Conservation (phyloP, 2,113 vertebrate species). For the Dicrurus megarhynchus region DNA sequence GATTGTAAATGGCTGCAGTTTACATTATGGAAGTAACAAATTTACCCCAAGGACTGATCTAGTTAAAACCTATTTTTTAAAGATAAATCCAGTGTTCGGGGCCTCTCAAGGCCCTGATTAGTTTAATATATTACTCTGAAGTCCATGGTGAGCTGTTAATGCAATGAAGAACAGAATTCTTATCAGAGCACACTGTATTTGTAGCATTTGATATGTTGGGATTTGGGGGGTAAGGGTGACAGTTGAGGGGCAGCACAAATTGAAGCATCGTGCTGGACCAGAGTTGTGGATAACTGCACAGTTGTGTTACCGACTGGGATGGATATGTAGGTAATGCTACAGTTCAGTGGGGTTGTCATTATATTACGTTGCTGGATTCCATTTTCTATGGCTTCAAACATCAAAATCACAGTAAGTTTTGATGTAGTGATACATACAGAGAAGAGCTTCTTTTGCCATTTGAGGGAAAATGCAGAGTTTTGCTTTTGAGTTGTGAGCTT, state of each 20-base stretch:
- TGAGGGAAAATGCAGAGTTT: not conserved
- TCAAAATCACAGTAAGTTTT: not conserved
- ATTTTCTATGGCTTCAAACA: not conserved
- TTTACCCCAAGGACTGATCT: not conserved
- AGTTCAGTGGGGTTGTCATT: not conserved
- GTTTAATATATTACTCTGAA: not conserved
- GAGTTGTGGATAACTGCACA: not conserved
- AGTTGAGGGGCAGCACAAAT: not conserved
- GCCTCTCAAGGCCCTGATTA: not conserved
- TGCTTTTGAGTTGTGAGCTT: not conserved
- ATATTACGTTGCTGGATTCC: not conserved
- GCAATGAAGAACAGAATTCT: not conserved
- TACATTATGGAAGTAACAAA: not conserved
- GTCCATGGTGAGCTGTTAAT: not conserved
- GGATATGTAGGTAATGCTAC: not conserved
- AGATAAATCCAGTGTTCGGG: not conserved
- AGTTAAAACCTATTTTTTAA: not conserved
- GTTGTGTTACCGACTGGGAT: not conserved
- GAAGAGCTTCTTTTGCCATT: not conserved
- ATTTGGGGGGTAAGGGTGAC: not conserved
- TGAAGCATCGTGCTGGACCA: accelerated
- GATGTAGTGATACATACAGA: not conserved
- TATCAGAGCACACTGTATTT: not conserved
- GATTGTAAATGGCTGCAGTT: not conserved
- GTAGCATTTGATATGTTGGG: not conserved